Base-by-base conservation (phyloP, 2,797 vertebrate species). In the Cheracebus regulus region DNA sequence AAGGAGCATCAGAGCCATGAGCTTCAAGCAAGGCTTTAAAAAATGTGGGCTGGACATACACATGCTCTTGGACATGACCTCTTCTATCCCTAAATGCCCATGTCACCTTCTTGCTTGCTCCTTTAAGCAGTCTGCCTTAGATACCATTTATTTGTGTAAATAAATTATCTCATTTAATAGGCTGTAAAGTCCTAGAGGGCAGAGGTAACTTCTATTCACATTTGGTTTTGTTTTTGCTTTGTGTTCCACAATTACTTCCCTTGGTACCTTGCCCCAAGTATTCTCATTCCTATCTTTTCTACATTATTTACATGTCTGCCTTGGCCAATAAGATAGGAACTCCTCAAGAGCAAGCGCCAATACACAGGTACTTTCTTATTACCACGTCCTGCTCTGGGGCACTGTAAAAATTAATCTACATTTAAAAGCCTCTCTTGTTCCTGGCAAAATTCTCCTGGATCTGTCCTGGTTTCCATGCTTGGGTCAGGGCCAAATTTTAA, bases 381-480 rank as follows among this genome's bases (percentile, higher is more conserved):
- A 67, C n/a, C 64, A 39, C 76, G 57, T 82, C 70, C 72, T 88
- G 67, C 50, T 92, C 52, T n/a, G 22, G 9, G 14, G 11, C 2
- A 4, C 26, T 73, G 57, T 46, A 26, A 79, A 88, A 81, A 50
- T 81, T 84, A 81, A 70, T 26, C 8, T 79, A 15, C 8, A 4
- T 58, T 84, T 90, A 64, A 88, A 94, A 92, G 13, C 46, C 39
- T 39, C 1, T 64, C 79, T 96, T 52, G 24, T 67, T 92, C 95
- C 41, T 86, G 26, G 52, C 26, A 82, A 92, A 61, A 67, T 46
- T 67, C 46, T 64, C 79, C 15, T 85, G 58, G 67, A 28, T 26
- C 64, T 46, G n/a, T 14, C 30, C 46, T 46, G 72, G 22, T 58
- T 88, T 81, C 48, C 26, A 79, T 19, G 12, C 13, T 28, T 36